phyloP scores from a whole-genome alignment of 2,797 vertebrate species.

The Sebastes trivittatus region DNA sequence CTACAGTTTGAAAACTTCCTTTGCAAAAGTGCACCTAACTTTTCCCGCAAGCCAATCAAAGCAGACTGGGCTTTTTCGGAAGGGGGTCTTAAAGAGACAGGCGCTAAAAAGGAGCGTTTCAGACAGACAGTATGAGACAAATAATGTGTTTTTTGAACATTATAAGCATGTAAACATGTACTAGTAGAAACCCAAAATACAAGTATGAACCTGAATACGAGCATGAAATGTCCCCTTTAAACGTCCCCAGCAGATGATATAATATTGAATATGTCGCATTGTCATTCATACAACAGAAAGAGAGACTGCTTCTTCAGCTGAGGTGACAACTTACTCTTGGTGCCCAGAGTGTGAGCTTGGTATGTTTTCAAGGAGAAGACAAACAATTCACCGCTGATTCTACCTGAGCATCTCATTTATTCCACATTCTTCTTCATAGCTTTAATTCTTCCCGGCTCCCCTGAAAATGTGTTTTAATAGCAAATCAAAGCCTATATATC shows the following conservation, averaged over 20 bases:
- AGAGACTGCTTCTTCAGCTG: constrained; percentile 1
- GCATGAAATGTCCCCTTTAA: no score
- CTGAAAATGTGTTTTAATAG: constrained; percentile 14
- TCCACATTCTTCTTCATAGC: constrained; percentile 11
- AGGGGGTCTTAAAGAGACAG: neutral
- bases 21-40: neutral
- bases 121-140: neutral
- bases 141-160: no score
- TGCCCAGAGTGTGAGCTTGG: neutral
- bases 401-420: constrained; percentile 6
- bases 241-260: neutral
- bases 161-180: no score
- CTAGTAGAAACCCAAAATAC: no score
- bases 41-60: neutral
- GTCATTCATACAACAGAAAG: constrained; percentile 14
- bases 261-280: neutral
- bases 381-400: constrained; percentile 2
- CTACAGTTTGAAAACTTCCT: neutral
- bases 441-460: neutral
- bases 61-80: neutral
- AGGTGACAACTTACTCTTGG: neutral
- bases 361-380: neutral
- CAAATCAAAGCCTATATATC: constrained; percentile 17
- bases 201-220: no score
- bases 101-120: neutral